Evolutionary conservation across 2,888 invertebrate genomes (phyloP), one percentile per base, ranked within the genome.

Genomic region (Drosophila acutilabella): DNA sequence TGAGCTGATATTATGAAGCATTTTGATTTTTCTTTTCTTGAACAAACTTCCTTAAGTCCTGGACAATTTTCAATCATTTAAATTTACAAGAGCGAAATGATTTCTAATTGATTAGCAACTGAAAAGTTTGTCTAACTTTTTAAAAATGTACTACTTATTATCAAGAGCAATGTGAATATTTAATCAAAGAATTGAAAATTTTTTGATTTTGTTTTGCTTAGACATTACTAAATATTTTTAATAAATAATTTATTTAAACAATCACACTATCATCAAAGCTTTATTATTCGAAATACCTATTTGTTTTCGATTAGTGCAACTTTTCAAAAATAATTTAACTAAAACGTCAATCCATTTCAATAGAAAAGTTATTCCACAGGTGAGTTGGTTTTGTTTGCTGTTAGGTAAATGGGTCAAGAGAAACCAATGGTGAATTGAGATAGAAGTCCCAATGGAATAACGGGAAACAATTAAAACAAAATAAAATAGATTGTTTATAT

Each of bases 401-500:
- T 23, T 47, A 42, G 51, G 0, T 38, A 59, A 71, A 62, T 66
- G 64, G 71, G 71, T 71, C 71, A 67, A 45, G 38, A 23, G 11
- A 47, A 48, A 44, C 10, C 57, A 53, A 62, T 50, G 53, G 71
- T 20, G 52, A 50, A 42, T 47, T 33, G 59, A 45, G 20, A 65
- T 20, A 16, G n/a, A 71, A 36, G 36, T 14, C 36, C 18, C 44
- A 59, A 8, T n/a, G 33, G 10, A 16, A 16, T 2, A 14, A 16
- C 47, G 18, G 20, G 40, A 58, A 66, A 62, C 30, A 70, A 78
- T 54, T n/a, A 33, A 66, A 61, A 44, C 38, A 23, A 56, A 71
- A 62, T 48, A 50, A 70, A 62, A 67, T 57, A 70, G 54, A 41
- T 58, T 59, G 44, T 10, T 41, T 62, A 44, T 64, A 51, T 71